Evolutionary conservation across 2,113 vertebrate genomes (phyloP).

Genomic region (Parus major): DNA sequence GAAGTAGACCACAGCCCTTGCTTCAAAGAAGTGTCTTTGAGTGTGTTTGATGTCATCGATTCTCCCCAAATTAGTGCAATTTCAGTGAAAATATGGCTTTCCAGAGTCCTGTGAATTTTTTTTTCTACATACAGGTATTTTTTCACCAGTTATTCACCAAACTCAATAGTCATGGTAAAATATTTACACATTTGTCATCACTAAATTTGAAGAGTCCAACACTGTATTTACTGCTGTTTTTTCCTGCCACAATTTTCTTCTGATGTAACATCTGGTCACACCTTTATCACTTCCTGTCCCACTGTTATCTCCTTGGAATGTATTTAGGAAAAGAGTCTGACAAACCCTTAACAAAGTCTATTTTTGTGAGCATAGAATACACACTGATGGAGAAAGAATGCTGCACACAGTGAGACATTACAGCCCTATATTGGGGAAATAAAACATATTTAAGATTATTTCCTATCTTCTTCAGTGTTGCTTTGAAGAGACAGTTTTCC

Average conservation of each 20-base stretch:
- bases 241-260: not conserved
- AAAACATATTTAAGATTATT: not conserved
- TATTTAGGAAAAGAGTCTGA: not conserved
- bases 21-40: not conserved
- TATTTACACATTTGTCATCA: not conserved
- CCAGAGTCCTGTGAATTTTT: not conserved
- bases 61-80: not conserved
- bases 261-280: accelerated
- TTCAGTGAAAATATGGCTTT: not conserved
- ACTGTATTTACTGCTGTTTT: not conserved
- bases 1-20: not conserved
- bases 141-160: not conserved
- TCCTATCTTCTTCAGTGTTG: not conserved
- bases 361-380: not conserved
- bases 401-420: accelerated
- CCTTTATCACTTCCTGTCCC: not conserved
- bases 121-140: not conserved
- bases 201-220: not conserved
- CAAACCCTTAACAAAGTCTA: not conserved
- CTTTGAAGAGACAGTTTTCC: not conserved
- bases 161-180: not conserved
- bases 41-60: not conserved
- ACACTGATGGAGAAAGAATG: not conserved
- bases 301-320: not conserved
- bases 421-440: not conserved